Evolutionary conservation across 2,888 invertebrate genomes (phyloP), one percentile per base, ranked within the genome.

Genomic region (Maniola hyperantus): DNA sequence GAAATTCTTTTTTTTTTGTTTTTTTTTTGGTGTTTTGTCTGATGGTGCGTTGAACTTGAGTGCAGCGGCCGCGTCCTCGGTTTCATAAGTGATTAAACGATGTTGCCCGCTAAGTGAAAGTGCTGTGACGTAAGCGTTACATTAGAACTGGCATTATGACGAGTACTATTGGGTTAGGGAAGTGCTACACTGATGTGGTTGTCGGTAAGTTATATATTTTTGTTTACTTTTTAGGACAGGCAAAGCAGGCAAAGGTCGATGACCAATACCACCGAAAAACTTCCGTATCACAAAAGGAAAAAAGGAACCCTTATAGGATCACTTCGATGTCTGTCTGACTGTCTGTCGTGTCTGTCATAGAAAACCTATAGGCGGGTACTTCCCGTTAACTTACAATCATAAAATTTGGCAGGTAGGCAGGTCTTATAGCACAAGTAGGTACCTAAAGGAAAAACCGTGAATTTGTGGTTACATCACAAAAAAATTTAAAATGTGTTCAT

Each of bases 41-140:
- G 57, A 68, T 66, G 73, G 87, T 86, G 82, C 87, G 79, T 85
- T 86, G 87, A 88, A 88, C 88, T 84, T 83, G 82, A 84, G 86
- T 85, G 84, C 83, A 81, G 85, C 83, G 80, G 84, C 83, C 81
- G 85, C 83, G 80, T 81, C 84, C 83, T 81, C 83, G 72, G 79
- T 85, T 87, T 84, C 85, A 83, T 88, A 85, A 86, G 87, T 87
- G 84, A 77, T 83, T 78, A 78, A 78, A 82, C 85, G 84, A 84
- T 88, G 87, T 84, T 84, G 77, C 77, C 79, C 82, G 79, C 78
- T 62, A 57, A 89, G 91, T 91, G 91, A 91, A 91, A 91, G 91
- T 91, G 89, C 65, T 75, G 84, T 91, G 89, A 90, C 91, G 91
- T 87, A 91, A 90, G 74, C 79, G 76, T 88, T 88, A 87, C 86